Evolutionary conservation across 2,113 vertebrate genomes (phyloP).

Genomic region (Dromaius novaehollandiae): DNA sequence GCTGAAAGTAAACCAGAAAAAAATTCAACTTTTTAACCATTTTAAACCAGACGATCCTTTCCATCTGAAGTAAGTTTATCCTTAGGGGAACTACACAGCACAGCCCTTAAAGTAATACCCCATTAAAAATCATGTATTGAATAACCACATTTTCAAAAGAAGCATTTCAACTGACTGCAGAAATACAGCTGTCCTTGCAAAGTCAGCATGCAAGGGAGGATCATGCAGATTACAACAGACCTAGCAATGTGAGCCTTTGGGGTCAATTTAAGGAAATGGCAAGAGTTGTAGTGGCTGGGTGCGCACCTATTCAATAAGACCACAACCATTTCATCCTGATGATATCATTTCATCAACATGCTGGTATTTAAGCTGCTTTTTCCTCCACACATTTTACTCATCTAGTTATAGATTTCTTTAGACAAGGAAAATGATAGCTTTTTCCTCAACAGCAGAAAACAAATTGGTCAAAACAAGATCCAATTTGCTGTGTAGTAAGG

Average conservation of each 20-base stretch:
- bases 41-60: slow-evolving; percentile 59
- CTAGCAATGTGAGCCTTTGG: slow-evolving; percentile 14
- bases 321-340: slow-evolving; percentile 25
- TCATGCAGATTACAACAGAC: slow-evolving; percentile 49
- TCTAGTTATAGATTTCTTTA: neutral
- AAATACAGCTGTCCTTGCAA: slow-evolving; percentile 30
- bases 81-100: neutral
- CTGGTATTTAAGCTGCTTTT: slow-evolving; percentile 2
- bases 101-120: slow-evolving; percentile 26
- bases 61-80: slow-evolving; percentile 65
- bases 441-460: neutral
- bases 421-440: neutral
- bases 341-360: slow-evolving; percentile 35
- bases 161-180: slow-evolving; percentile 54
- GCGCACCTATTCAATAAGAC: slow-evolving; percentile 47
- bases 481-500: neutral
- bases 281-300: slow-evolving; percentile 22
- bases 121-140: slow-evolving; percentile 51
- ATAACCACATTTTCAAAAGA: slow-evolving; percentile 57
- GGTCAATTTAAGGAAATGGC: slow-evolving; percentile 55
- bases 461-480: neutral
- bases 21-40: slow-evolving; percentile 2
- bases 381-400: neutral
- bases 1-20: slow-evolving; percentile 30
- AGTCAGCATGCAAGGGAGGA: slow-evolving; percentile 4